phyloP scores from a whole-genome alignment of 2,888 invertebrate species.

The Horisme vitalbata region DNA sequence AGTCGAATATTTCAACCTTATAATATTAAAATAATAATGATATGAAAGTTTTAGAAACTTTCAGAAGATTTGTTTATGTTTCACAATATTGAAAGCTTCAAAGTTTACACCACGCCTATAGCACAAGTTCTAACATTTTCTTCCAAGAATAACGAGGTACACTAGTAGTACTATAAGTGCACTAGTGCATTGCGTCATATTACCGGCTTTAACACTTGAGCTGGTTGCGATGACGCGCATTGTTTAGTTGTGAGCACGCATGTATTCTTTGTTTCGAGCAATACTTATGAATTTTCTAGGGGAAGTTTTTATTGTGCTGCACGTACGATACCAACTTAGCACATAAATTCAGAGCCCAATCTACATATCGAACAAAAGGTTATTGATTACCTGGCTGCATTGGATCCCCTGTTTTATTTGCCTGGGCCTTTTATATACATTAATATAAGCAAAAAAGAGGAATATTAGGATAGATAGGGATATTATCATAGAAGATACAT shows the following conservation, averaged over 20 bases:
- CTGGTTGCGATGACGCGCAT: slow-evolving; percentile 66
- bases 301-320: slow-evolving; percentile 59
- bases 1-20: too few species aligned
- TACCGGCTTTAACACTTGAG: slow-evolving; percentile 63
- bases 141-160: too few species aligned
- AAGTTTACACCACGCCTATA: too few species aligned
- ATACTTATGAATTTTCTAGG: slow-evolving; percentile 76
- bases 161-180: neutral
- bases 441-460: too few species aligned
- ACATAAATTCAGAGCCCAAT: slow-evolving; percentile 38
- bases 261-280: slow-evolving; percentile 69
- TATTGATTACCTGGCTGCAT: slow-evolving; percentile 16
- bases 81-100: too few species aligned
- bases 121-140: too few species aligned
- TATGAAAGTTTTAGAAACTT: too few species aligned
- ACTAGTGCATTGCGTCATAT: slow-evolving; percentile 49
- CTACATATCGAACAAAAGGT: slow-evolving; percentile 16
- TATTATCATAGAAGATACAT: too few species aligned
- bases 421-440: neutral
- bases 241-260: slow-evolving; percentile 75
- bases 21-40: too few species aligned
- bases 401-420: slow-evolving; percentile 2
- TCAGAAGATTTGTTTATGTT: too few species aligned
- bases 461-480: too few species aligned
- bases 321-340: slow-evolving; percentile 57